Conservation (phyloP, 1,140 invertebrate genomes). For the Cheumatopsyche charites region DNA sequence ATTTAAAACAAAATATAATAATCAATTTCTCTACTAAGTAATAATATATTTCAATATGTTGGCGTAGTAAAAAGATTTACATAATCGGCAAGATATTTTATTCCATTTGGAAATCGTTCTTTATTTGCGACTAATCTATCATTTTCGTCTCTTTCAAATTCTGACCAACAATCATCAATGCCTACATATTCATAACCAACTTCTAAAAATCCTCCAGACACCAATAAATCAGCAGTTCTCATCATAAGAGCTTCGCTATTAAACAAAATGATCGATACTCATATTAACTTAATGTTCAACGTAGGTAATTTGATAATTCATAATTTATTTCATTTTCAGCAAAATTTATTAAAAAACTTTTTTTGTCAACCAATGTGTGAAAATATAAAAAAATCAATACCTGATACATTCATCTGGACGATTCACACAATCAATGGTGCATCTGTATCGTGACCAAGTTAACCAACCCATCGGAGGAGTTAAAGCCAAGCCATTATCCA, state of each 20-base stretch:
- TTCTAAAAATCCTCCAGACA: constrained; percentile 76
- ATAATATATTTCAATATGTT: constrained; percentile 49
- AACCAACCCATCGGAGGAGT: constrained; percentile 78
- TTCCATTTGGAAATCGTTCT: constrained; percentile 81
- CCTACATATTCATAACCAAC: constrained; percentile 86
- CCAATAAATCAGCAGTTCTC: constrained; percentile 79
- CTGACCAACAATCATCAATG: constrained; percentile 90
- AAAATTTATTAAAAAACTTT: no score
- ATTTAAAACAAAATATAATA: no score
- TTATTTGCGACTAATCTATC: constrained; percentile 75
- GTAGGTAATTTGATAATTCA: no score
- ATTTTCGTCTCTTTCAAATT: constrained; percentile 68
- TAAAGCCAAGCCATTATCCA: constrained; percentile 56
- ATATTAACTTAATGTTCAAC: no score
- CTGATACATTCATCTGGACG: constrained; percentile 75
- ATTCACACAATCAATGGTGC: constrained; percentile 70
- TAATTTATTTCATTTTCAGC: no score
- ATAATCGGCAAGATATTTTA: constrained; percentile 81
- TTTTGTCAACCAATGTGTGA: no score
- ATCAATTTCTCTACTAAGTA: neutral
- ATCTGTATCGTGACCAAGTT: constrained; percentile 75
- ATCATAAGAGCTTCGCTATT: constrained; percentile 82
- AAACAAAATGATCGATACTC: constrained; percentile 43
- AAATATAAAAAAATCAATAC: constrained; percentile 77
- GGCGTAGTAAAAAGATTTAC: constrained; percentile 62